Percentiles rank a stretch among this genome's conserved stretches.
phyloP scores from a whole-genome alignment of 92 coral and sea anemone species.

The Ricordea florida region DNA sequence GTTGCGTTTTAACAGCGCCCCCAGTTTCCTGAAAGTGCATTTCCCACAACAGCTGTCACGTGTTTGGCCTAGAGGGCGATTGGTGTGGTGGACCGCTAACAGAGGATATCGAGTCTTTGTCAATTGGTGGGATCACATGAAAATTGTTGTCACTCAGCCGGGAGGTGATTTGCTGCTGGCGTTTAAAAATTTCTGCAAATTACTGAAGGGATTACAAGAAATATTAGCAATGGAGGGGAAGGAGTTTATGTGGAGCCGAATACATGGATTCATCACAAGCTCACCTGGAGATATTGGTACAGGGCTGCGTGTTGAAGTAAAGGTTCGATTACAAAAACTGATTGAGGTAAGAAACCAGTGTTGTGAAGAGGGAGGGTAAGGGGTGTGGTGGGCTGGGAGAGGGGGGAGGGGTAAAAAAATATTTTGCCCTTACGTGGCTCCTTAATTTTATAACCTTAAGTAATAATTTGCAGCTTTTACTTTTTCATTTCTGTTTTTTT shows the following conservation, averaged over 20 bases:
- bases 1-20: background rate
- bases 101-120: slow-evolving; percentile 33
- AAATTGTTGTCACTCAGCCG: slow-evolving; percentile 32
- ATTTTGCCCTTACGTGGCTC: too few species aligned
- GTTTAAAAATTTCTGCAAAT: slow-evolving; percentile 24
- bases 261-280: slow-evolving; percentile 51
- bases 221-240: slow-evolving; percentile 6
- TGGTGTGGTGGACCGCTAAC: slow-evolving; percentile 46
- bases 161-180: slow-evolving; percentile 39
- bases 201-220: slow-evolving; percentile 9
- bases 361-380: too few species aligned
- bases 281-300: slow-evolving; percentile 39
- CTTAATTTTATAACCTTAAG: too few species aligned
- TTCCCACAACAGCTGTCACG: slow-evolving; percentile 16
- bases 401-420: too few species aligned
- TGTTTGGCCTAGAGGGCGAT: slow-evolving; percentile 46
- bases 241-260: slow-evolving; percentile 34
- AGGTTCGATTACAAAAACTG: slow-evolving; percentile 8
- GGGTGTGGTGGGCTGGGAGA: too few species aligned
- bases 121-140: slow-evolving; percentile 48
- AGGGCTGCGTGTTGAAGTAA: slow-evolving; percentile 46
- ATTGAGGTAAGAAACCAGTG: slow-evolving; percentile 43
- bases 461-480: too few species aligned
- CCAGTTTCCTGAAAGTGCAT: background rate
- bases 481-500: too few species aligned